Evolutionary conservation across 2,113 vertebrate species (phyloP), one percentile per base, ranked within the genome.

Genomic region (Lutjanus erythropterus): DNA sequence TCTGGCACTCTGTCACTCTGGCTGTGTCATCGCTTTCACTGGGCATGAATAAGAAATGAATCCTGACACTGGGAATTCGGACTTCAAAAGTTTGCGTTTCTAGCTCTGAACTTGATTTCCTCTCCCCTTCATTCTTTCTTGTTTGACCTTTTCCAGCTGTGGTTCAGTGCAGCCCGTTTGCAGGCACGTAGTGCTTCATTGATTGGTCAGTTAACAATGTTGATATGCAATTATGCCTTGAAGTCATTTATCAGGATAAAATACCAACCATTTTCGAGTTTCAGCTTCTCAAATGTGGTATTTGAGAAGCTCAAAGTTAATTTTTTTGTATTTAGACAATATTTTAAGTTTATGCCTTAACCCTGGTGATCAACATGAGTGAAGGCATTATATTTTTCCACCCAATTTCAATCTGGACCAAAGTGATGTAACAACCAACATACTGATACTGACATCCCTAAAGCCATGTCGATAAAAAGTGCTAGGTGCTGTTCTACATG

Each of bases 21-120:
- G 18, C 61, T 49, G 58, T 23, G 31, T 89, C 87, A 78, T 75
- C 74, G 29, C 69, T 87, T 87, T 67, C 14, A 4, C 19, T 3
- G 12, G 19, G 10, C 37, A 73, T 73, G 18, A 66, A 49, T 61
- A 50, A 81, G 37, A 41, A 62, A 77, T n/a, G 37, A 55, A 27
- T 56, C 70, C 12, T 1, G n/a, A 29, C 5, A n/a, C n/a, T n/a
- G 6, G 31, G 33, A 39, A 39, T 35, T 56, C 50, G 42, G 50
- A 7, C 33, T 12, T 52, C 23, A 41, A 42, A n/a, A 42, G 18
- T 9, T 8, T 35, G 1, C 10, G 27, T 58, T 3, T 65, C 18
- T n/a, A 27, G 27, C 46, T 37, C 15, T 19, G 29, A 53, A 69
- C n/a, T 14, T 69, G 9, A 19, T 39, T 6, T 23, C 12, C 23